Conservation (phyloP, 2,888 invertebrate genomes). For the Drepanosiphum platanoidis region DNA sequence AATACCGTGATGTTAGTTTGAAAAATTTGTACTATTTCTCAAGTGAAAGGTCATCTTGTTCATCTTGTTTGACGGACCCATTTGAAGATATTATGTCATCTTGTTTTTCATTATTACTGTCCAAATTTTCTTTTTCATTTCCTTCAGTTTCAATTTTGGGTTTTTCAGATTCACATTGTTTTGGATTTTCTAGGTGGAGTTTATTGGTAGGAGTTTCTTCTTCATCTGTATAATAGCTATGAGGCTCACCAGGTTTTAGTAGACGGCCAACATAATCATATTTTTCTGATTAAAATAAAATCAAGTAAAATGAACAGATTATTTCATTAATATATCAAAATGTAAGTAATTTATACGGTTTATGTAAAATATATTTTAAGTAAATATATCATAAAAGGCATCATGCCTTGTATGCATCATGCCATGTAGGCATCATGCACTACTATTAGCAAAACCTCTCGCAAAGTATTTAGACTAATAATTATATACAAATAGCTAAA, state of each 20-base stretch:
- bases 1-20: slow-evolving; percentile 31
- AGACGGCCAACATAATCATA: slow-evolving; percentile 91
- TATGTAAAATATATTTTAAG: too few species aligned
- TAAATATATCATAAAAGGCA: too few species aligned
- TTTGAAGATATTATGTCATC: slow-evolving; percentile 8
- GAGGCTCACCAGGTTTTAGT: slow-evolving; percentile 89
- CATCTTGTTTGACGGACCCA: background rate
- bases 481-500: too few species aligned
- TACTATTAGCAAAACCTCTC: too few species aligned
- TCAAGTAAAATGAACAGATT: background rate
- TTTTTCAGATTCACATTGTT: slow-evolving; percentile 67
- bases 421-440: too few species aligned
- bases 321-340: too few species aligned
- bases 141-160: slow-evolving; percentile 65
- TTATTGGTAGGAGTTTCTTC: slow-evolving; percentile 73
- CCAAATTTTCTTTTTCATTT: background rate
- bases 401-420: too few species aligned
- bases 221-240: slow-evolving; percentile 90
- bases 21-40: slow-evolving; percentile 45
- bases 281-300: slow-evolving; percentile 77
- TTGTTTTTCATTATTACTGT: background rate
- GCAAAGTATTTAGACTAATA: too few species aligned
- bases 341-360: too few species aligned
- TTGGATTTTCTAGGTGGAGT: slow-evolving; percentile 63
- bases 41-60: background rate